These are phyloP conservation scores for Megaceryle torquata DNA, from an alignment of 2,113 vertebrate genomes.

Conservation along the genomic window DNA sequence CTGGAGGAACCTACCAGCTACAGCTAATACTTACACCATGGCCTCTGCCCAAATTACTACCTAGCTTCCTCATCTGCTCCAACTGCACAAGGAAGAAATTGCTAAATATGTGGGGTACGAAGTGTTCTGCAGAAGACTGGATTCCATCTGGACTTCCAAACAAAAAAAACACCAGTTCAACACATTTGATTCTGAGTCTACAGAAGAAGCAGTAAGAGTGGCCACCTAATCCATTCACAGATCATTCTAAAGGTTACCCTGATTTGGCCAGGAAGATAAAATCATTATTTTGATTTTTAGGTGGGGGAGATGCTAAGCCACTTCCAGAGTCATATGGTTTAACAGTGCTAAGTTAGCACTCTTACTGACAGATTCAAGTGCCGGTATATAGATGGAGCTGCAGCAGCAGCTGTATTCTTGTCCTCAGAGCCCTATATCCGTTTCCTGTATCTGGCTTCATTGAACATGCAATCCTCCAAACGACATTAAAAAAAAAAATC, in stretches of 20 bases:
- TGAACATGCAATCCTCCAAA: not conserved
- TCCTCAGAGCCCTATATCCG: not conserved
- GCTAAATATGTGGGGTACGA: not conserved
- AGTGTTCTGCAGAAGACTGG: not conserved
- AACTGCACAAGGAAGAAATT: not conserved
- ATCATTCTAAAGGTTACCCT: not conserved
- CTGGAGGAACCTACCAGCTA: not conserved
- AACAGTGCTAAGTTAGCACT: not conserved
- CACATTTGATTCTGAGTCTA: not conserved
- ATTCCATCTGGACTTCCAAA: not conserved
- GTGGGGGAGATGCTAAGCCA: not conserved
- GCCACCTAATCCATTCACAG: not conserved
- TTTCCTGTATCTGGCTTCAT: not conserved
- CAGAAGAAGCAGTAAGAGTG: not conserved
- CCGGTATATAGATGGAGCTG: not conserved
- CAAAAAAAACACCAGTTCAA: not conserved
- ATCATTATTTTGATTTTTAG: not conserved
- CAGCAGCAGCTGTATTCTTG: not conserved
- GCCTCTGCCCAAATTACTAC: not conserved
- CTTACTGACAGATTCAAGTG: not conserved
- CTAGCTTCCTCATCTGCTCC: not conserved
- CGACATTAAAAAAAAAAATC: not conserved
- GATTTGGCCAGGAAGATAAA: not conserved
- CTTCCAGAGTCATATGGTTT: not conserved
- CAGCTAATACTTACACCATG: not conserved